phyloP scores from a whole-genome alignment of 2,888 invertebrate genomes.

The Slavum lentiscoides region DNA sequence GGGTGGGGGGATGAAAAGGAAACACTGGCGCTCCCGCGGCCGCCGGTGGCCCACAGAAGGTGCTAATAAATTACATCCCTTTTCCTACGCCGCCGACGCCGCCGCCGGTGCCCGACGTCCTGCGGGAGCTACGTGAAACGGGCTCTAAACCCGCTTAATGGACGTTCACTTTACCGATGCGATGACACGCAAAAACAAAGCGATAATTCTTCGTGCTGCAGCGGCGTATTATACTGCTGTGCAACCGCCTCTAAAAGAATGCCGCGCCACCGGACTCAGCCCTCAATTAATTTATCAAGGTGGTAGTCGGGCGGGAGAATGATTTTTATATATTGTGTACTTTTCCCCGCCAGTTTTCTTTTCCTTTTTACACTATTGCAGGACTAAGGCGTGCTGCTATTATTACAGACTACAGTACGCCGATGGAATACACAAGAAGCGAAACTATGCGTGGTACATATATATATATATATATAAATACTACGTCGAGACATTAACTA shows the following conservation, averaged over 20 bases:
- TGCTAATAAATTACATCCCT: slow-evolving; percentile 51
- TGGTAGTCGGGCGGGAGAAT: background rate
- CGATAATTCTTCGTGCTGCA: slow-evolving; percentile 48
- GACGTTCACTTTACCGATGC: slow-evolving; percentile 53
- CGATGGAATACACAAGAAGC: slow-evolving; percentile 16
- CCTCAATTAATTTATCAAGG: slow-evolving; percentile 42
- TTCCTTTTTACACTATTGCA: background rate
- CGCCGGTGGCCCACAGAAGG: slow-evolving; percentile 9
- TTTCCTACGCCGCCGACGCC: background rate
- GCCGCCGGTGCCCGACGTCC: background rate
- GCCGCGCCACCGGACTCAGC: slow-evolving; percentile 12
- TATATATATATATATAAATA: too few relatives aligned
- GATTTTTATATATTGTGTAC: background rate
- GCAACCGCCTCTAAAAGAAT: slow-evolving; percentile 11
- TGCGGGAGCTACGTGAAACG: slow-evolving; percentile 47
- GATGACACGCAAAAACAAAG: slow-evolving; percentile 53
- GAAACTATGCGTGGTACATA: background rate
- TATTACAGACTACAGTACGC: background rate
- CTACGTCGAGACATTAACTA: slow-evolving; percentile 14
- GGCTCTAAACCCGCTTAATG: slow-evolving; percentile 53
- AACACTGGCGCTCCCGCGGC: background rate
- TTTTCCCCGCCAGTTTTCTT: background rate
- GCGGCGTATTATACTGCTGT: too few relatives aligned
- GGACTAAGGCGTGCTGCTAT: background rate
- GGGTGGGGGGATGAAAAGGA: background rate